Base-by-base conservation (phyloP, 92 coral and sea anemone genomes). In the Virgularia gustaviana region DNA sequence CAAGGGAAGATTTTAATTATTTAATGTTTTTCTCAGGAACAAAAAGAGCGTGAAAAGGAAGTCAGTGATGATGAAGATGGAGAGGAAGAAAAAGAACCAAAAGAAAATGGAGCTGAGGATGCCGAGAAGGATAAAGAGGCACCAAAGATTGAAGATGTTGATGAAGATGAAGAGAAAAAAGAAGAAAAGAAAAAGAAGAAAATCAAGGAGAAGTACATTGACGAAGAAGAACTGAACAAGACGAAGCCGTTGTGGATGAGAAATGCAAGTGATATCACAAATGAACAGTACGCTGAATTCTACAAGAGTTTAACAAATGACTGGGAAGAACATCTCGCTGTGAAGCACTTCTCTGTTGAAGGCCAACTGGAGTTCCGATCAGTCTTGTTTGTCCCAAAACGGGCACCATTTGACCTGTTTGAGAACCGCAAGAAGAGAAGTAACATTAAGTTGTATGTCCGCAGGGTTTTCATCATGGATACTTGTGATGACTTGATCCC, bases 241-340 rank as follows among this genome's bases (percentile, higher is more conserved):
- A 94, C 96, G 68, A 94, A 94, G 73, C 99, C 99, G 5, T 67
- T 94, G 77, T 94, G 99, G 99, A 94, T 94, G 99, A 76, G 99
- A 15, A 94, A 87, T 72, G 79, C 99, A 16, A 89, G 86, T 19
- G 99, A 94, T 65, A 94, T 94, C 88, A 94, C 99, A 0, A 57
- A 77, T 18, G 99, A 94, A 6, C 96, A 94, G 39, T 94, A 94
- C 55, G 99, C 87, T 0, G 96, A 94, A 66, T 94, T 94, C 83
- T 94, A 94, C 89, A 94, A 94, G 94, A 94, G 99, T 47, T 75
- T 94, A 71, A 89, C 99, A 36, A 94, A 94, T 54, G 99, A 94
- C 84, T 94, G 99, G 99, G 99, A 94, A 47, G 99, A 94, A 31
- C 99, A 94, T 56, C 41, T 94, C 60, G 99, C 96, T 25, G 99